These are phyloP conservation scores for Phylloscopus collybita DNA, from an alignment of 2,797 vertebrate species.

Conservation along the genomic window DNA sequence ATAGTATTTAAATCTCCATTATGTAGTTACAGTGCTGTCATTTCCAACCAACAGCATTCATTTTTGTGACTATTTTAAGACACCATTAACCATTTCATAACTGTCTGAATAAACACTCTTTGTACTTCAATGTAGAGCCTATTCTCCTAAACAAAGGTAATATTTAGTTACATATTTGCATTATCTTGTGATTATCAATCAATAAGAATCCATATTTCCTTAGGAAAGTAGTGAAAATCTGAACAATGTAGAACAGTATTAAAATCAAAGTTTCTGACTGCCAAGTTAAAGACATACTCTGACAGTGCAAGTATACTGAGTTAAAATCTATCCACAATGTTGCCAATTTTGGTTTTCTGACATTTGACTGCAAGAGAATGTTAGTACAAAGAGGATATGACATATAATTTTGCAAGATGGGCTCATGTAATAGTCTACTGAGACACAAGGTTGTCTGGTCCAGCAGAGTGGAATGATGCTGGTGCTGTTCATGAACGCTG, in stretches of 20 bases:
- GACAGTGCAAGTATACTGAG: background rate
- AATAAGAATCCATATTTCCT: background rate
- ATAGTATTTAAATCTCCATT: background rate
- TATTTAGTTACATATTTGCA: background rate
- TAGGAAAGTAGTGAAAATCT: background rate
- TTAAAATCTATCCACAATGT: background rate
- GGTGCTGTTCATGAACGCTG: background rate
- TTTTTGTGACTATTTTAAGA: background rate
- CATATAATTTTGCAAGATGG: background rate
- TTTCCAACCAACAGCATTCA: background rate
- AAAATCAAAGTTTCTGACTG: constrained; percentile 6
- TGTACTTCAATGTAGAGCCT: background rate
- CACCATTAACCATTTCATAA: background rate
- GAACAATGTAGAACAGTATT: background rate
- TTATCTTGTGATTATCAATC: background rate
- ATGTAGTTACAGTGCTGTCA: background rate
- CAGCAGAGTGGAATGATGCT: background rate
- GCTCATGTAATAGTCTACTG: background rate
- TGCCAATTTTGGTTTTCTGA: background rate
- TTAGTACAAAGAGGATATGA: background rate
- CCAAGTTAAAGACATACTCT: background rate
- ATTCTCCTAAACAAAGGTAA: background rate
- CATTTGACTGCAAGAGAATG: background rate
- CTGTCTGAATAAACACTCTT: background rate
- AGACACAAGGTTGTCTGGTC: background rate